Evolutionary conservation across 2,888 invertebrate genomes (phyloP), one percentile per base, ranked within the genome.

Genomic region (Gymnocheta viridis): DNA sequence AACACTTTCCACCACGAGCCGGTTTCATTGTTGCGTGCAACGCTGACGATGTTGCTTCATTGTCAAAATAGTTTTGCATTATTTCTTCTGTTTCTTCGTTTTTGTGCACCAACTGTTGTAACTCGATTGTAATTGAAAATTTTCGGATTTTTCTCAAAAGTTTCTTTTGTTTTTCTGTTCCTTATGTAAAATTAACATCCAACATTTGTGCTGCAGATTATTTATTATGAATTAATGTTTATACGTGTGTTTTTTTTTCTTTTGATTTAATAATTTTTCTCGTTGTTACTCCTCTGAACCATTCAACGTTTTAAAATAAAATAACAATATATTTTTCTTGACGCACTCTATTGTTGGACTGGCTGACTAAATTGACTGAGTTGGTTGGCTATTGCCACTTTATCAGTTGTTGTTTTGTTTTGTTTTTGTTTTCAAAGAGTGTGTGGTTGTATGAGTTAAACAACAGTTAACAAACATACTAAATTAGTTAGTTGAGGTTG

Each of bases 11-110:
- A 87, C 86, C 85, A 54, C 86, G 87, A 67, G 88, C 86, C 80
- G 89, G 89, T 85, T 88, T 86, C 89, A 89, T 89, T 86, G 87
- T 87, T 80, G 87, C 86, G 74, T 88, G 89, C 86, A 85, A 70
- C 54, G 82, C 49, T 60, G 82, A 67, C 60, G 82, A 76, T 80
- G 81, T 81, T 74, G 85, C 84, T 81, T 84, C 84, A 81, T 84
- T 84, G 77, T 84, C 84, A 84, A 81, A 81, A 77, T 78, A 81
- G 81, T 84, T 84, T 84, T 84, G 84, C 84, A 84, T 84, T 83
- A 51, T 76, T 74, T 58, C 58, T 29, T 70, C 38, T 60, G 70
- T 12, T 44, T 38, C 22, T 51, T 67, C 12, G 4, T 47, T 44
- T 22, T 66, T 17, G 4, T 66, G 67, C 27, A 58, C n/a, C n/a